Evolutionary conservation across 2,113 vertebrate genomes (phyloP), one percentile per base, ranked within the genome.

Genomic region (Tychaedon coryphoeus): DNA sequence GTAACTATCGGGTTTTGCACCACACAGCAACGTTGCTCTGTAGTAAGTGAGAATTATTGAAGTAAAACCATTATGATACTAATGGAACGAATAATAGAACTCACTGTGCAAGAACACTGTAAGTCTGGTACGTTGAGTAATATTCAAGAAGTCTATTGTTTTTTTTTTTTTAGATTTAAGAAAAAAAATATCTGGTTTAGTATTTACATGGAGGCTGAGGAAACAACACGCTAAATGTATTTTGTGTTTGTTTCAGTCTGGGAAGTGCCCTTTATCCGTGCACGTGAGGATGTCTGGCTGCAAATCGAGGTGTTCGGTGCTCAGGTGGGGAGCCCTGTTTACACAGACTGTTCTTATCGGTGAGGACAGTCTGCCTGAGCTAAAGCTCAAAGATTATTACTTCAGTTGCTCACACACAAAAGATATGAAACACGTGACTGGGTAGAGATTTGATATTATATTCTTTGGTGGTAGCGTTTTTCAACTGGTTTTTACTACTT

Each of bases 11-110:
- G 79, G 64, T 96, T 96, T 92, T 92, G 61, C 7, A 18, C 88
- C 79, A 42, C 79, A 67, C 88, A 74, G 72, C 64, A 57, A 18
- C 36, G 6, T 65, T 86, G 53, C 56, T 95, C 25, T 60, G 2
- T 66, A 61, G 77, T 42, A 53, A 95, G 86, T 88, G 82, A 83
- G 88, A 96, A 86, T 86, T 71, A 51, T 51, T 80, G 82, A 93
- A 84, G 31, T 58, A 79, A 93, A 92, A 10, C 81, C 67, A 50
- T 43, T 66, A 2, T 45, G 62, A 23, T 42, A 71, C 42, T 43
- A 51, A 77, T 22, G 31, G 54, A 65, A 23, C 45, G 90, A 82
- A 87, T 89, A 84, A 81, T 42, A 42, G 87, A 89, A 69, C 31
- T 40, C 33, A 25, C n/a, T 53, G 54, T 66, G 38, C 17, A 26